These are phyloP conservation scores for Aproaerema taeniolella DNA, from an alignment of 2,888 invertebrate genomes.

Conservation along the genomic window DNA sequence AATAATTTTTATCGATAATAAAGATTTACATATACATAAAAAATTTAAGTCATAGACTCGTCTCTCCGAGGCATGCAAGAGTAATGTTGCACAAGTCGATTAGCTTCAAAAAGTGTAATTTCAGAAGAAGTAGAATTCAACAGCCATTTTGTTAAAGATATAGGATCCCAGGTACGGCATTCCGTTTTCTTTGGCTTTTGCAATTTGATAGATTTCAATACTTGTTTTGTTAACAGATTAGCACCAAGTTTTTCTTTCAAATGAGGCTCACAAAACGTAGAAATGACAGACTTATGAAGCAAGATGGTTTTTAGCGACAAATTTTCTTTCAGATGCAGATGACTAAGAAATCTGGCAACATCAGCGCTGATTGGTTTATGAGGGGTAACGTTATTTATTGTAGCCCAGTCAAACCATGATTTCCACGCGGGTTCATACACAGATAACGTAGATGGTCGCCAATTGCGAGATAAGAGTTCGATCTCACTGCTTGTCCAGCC, in stretches of 20 bases:
- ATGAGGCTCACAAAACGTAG: background rate
- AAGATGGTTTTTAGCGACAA: background rate
- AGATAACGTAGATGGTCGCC: constrained; percentile 2
- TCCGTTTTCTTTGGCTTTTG: too few relatives aligned
- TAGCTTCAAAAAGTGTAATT: too few relatives aligned
- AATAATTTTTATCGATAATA: too few relatives aligned
- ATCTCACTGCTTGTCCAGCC: constrained; percentile 8
- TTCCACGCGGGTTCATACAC: background rate
- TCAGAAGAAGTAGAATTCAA: too few relatives aligned
- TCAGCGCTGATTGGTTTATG: background rate
- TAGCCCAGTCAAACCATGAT: background rate
- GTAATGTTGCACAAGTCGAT: too few relatives aligned
- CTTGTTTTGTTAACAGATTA: too few relatives aligned
- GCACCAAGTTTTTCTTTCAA: background rate
- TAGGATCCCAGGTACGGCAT: too few relatives aligned
- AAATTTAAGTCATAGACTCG: too few relatives aligned
- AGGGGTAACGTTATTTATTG: background rate
- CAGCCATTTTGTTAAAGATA: too few relatives aligned
- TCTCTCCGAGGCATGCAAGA: too few relatives aligned
- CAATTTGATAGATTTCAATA: too few relatives aligned
- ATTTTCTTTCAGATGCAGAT: background rate
- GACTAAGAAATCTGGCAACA: background rate
- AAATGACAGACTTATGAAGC: background rate
- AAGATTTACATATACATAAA: too few relatives aligned
- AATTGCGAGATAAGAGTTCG: background rate